phyloP scores from a whole-genome alignment of 2,888 invertebrate species.

The Eristalinus sepulchralis region DNA sequence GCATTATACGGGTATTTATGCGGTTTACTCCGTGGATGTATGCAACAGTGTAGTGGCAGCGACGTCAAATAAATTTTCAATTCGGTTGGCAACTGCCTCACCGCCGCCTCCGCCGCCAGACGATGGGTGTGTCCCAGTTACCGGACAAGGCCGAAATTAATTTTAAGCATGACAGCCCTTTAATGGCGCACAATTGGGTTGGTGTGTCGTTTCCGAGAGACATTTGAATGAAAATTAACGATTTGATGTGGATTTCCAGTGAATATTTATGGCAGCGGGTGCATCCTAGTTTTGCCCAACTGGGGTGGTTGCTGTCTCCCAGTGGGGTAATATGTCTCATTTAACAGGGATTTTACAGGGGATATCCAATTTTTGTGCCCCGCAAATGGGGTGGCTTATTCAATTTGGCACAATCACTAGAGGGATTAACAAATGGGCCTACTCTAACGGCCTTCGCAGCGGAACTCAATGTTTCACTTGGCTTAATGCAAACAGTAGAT shows the following conservation, averaged over 20 bases:
- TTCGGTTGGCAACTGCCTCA: slow-evolving; percentile 42
- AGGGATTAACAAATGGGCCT: slow-evolving; percentile 18
- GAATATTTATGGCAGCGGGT: slow-evolving; percentile 24
- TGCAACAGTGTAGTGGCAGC: slow-evolving; percentile 42
- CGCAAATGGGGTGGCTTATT: slow-evolving; percentile 2
- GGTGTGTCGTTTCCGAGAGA: slow-evolving; percentile 39
- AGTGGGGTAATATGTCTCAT: slow-evolving; percentile 22
- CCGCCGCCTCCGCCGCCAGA: not conserved
- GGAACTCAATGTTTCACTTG: not conserved
- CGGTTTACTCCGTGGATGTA: slow-evolving; percentile 16
- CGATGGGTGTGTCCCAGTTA: slow-evolving; percentile 13
- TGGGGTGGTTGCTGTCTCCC: slow-evolving; percentile 2
- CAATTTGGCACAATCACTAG: slow-evolving; percentile 26
- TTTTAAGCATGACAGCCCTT: slow-evolving; percentile 55
- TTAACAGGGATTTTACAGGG: slow-evolving; percentile 14
- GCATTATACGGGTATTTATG: slow-evolving; percentile 29
- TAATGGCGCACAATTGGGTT: slow-evolving; percentile 44
- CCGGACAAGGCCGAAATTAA: slow-evolving; percentile 45
- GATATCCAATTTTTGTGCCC: not conserved
- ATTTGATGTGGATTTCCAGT: slow-evolving; percentile 50
- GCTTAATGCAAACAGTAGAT: not conserved
- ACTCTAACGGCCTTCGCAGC: not conserved
- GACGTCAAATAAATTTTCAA: slow-evolving; percentile 45
- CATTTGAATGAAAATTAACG: slow-evolving; percentile 55
- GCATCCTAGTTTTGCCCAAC: slow-evolving; percentile 7